Conservation (phyloP, 1,140 invertebrate species). For the Drosophila biarmipes region DNA sequence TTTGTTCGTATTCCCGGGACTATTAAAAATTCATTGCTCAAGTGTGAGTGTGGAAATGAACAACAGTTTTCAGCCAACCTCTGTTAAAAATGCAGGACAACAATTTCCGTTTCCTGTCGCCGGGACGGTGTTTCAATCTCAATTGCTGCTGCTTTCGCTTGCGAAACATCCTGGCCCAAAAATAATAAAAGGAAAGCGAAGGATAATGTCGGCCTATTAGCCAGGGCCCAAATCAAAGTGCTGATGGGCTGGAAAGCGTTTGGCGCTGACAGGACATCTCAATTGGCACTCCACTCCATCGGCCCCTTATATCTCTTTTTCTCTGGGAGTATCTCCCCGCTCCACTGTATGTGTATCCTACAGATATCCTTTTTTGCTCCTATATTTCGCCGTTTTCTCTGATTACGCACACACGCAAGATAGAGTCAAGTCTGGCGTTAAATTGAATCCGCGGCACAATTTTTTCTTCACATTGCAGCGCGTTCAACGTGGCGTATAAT, state of each 20-base stretch:
- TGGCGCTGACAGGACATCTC: conserved; percentile 49
- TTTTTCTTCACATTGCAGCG: conserved; percentile 38
- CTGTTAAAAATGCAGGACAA: conserved; percentile 79
- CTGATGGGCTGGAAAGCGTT: conserved; percentile 14
- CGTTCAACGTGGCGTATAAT: conserved; percentile 78
- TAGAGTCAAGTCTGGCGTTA: conserved; percentile 65
- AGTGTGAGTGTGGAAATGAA: conserved; percentile 41
- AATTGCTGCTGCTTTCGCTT: conserved; percentile 62
- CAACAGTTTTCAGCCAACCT: conserved; percentile 52
- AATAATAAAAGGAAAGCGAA: not conserved
- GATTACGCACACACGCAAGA: conserved; percentile 16
- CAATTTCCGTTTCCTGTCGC: conserved; percentile 77
- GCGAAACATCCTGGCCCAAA: conserved; percentile 38
- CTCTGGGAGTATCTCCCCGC: not conserved
- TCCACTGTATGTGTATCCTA: not conserved
- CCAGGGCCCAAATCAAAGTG: conserved; percentile 28
- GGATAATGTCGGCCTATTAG: conserved; percentile 29
- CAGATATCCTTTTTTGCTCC: not conserved
- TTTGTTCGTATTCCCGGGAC: conserved; percentile 3
- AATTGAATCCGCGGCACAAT: conserved; percentile 62
- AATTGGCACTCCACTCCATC: conserved; percentile 41
- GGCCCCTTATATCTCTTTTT: not conserved
- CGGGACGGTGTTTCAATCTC: conserved; percentile 48
- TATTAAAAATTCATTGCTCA: conserved; percentile 72
- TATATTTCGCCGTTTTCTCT: conserved; percentile 6